A percentile compares a stretch with the other conserved stretches of the same genome.
Evolutionary conservation across 2,888 invertebrate species (phyloP).

Genomic region (Drosophila anceps): DNA sequence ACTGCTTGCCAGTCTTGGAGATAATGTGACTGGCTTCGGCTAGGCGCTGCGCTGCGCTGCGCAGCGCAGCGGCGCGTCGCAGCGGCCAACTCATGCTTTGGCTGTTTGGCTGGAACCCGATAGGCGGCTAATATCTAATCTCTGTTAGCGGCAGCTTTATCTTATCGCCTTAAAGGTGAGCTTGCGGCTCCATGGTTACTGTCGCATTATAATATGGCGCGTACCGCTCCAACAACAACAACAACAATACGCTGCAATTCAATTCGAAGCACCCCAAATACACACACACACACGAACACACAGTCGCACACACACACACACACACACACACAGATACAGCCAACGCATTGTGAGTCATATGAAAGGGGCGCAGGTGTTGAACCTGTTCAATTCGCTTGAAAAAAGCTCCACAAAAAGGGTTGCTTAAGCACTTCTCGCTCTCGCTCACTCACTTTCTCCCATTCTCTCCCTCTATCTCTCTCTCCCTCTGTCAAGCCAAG

Average conservation of each 20-base stretch:
- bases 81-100: conserved; percentile 54
- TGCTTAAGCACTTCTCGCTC: not conserved
- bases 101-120: conserved; percentile 34
- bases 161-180: conserved; percentile 77
- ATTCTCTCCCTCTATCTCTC: not conserved
- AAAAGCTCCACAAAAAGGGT: conserved; percentile 8
- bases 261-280: conserved; percentile 10
- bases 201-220: conserved; percentile 47
- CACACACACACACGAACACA: conserved; percentile 2
- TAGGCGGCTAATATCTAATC: conserved; percentile 59
- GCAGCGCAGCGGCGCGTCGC: not conserved
- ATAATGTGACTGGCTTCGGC: conserved; percentile 48
- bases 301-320: not conserved
- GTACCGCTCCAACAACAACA: conserved; percentile 13
- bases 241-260: conserved; percentile 15
- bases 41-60: not conserved
- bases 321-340: not conserved
- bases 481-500: conserved; percentile 24
- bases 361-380: conserved; percentile 12
- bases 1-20: conserved; percentile 32
- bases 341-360: conserved; percentile 14
- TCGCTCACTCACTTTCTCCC: not conserved
- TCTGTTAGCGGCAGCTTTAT: conserved; percentile 58
- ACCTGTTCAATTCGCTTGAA: conserved; percentile 1
- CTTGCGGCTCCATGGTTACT: conserved; percentile 71